Conservation (phyloP, 2,888 invertebrate genomes). For the Drosophila antonietae region DNA sequence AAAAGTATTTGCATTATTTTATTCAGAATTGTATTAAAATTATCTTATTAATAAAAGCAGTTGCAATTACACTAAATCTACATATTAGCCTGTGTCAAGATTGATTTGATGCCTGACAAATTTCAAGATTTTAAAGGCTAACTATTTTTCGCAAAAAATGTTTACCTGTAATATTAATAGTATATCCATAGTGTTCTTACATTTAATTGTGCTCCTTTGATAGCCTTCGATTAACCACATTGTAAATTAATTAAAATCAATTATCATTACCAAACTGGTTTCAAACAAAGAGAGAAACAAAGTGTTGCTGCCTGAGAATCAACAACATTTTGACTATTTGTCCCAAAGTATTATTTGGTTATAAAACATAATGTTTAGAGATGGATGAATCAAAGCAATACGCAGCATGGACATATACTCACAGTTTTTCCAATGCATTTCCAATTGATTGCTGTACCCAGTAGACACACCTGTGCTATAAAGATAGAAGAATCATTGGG, state of each 20-base stretch:
- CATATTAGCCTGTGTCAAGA: not conserved
- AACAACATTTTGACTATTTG: slow-evolving; percentile 55
- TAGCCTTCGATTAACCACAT: slow-evolving; percentile 20
- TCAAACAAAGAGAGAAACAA: slow-evolving; percentile 34
- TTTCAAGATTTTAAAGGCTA: not conserved
- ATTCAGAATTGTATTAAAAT: not conserved
- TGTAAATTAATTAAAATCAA: slow-evolving; percentile 23
- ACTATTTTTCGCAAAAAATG: not conserved
- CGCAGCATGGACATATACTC: not conserved
- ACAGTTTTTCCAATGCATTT: slow-evolving; percentile 26
- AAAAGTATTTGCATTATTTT: not conserved
- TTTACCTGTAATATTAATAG: not conserved
- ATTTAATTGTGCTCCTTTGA: not conserved
- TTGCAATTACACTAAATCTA: not conserved
- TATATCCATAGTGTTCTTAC: not conserved
- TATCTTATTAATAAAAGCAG: not conserved
- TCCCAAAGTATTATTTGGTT: slow-evolving; percentile 31
- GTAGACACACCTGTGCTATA: not conserved
- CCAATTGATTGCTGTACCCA: slow-evolving; percentile 5
- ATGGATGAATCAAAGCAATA: not conserved
- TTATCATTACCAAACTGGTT: slow-evolving; percentile 4
- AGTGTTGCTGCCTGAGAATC: slow-evolving; percentile 37
- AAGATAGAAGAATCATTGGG: too few species aligned
- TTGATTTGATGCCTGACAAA: not conserved
- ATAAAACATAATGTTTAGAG: not conserved